Evolutionary conservation across 2,797 vertebrate species (phyloP), one percentile per base, ranked within the genome.

Genomic region (Mormyrus hasselquistii): DNA sequence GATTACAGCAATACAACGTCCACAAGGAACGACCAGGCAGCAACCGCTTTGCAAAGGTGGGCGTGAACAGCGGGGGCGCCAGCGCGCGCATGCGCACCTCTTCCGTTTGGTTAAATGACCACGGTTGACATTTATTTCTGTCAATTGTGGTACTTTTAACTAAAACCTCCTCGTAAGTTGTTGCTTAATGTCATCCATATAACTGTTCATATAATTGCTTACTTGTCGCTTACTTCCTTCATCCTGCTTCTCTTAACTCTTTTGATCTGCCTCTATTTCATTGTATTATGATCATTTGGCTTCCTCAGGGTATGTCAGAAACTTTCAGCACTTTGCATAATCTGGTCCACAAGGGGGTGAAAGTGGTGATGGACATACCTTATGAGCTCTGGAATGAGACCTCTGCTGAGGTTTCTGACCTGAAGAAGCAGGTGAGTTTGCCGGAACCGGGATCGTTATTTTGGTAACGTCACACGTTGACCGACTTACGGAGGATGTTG

Each of bases 351-450:
- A 99, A 99, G 92, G 98, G 98, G 0, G 98, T 99, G 90, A 99
- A 99, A 91, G 98, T 99, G 91, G 98, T 99, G 92, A 99, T 99
- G 98, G 98, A 99, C 87, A 99, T 99, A 84, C 98, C 98, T 29
- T 99, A 96, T 0, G 98, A 99, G 94, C 95, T 99, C 86, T 99
- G 98, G 98, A 99, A 99, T 0, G 98, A 99, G 94, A 99, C 98
- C 0, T 99, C 98, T 0, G 98, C 98, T 0, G 98, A 99, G 90
- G 98, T 99, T 73, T 96, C 98, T 0, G 98, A 99, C 93, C 97
- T 99, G 87, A 99, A 99, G 92, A 99, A 99, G 90, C 98, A 99
- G 97, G 98, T 99, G 94, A 4, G 0, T 0, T 0, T 0, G 7
- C 50, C 38, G 34, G 53, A n/a, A n/a, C 19, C 5, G 16, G 55